A percentile compares a stretch with the other conserved stretches of the same genome.
Conservation (phyloP, 2,797 vertebrate genomes). For the Sphenodon punctatus region DNA sequence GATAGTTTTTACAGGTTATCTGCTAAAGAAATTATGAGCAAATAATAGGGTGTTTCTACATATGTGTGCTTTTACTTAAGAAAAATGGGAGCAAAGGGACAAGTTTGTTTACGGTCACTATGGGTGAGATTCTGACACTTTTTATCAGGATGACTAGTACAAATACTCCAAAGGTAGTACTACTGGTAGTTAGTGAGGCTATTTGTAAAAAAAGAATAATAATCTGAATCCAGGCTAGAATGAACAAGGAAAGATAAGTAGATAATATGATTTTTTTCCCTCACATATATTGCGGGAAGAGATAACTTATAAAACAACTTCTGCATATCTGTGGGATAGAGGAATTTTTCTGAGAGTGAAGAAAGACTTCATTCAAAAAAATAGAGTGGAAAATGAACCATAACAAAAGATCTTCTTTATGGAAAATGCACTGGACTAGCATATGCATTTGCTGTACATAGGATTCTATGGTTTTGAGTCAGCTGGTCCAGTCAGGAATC, state of each 20-base stretch:
- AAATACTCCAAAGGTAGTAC: neutral
- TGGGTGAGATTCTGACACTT: accelerated
- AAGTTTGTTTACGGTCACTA: neutral
- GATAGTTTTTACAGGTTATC: neutral
- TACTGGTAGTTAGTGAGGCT: accelerated
- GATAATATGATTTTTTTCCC: neutral
- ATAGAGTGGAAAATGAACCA: slow-evolving; percentile 34
- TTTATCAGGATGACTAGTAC: neutral
- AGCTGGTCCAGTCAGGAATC: slow-evolving; percentile 40
- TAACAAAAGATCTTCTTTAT: slow-evolving; percentile 52
- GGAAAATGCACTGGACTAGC: slow-evolving; percentile 34
- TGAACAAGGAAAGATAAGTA: neutral
- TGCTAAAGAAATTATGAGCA: neutral
- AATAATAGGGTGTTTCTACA: neutral
- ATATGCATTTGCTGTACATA: slow-evolving; percentile 30
- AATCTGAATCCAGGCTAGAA: neutral
- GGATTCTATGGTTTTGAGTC: slow-evolving; percentile 55
- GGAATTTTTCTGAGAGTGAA: slow-evolving; percentile 28
- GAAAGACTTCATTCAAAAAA: slow-evolving; percentile 52
- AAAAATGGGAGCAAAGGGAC: neutral
- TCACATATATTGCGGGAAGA: slow-evolving; percentile 9
- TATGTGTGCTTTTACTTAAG: neutral
- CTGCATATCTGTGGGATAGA: slow-evolving; percentile 13
- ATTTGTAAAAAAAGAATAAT: neutral
- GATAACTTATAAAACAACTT: slow-evolving; percentile 19